Base-by-base conservation (phyloP, 23 tunicate genomes). In the Aplidium turbinatum region DNA sequence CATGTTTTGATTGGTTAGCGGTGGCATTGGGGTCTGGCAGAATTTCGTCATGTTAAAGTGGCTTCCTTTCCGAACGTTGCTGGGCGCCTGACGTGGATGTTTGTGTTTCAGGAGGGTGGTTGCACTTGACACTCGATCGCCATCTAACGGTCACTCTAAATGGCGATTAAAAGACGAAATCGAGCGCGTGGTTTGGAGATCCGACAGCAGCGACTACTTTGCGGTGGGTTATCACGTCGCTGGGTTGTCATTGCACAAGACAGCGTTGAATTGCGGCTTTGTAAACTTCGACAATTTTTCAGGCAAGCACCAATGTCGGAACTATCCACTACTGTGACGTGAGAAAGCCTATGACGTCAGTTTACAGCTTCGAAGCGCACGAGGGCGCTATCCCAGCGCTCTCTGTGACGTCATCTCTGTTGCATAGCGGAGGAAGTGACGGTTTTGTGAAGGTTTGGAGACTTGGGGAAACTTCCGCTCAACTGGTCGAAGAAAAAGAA, bases 401-500 rank as follows among this genome's bases (percentile, higher is more conserved):
- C 0, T 36, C 73, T 50, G 19, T 87, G 33, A 50, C 46, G 31
- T 48, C 72, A 33, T 60, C 65, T 5, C 55, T 54, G 25, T 66
- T 87, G n/a, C 38, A 39, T 36, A 80, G 77, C 38, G 83, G 73
- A 3, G 80, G 86, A 0, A 87, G 86, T 38, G 95, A 87, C 67
- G 86, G 86, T 2, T 22, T 68, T 33, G 54, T 73, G 0, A 87
- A 87, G 38, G n/a, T 68, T 19, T 87, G 95, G 95, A 63, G 67
- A n/a, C 2, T 87, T 4, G 57, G 35, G n/a, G 53, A 22, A 7
- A 40, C 33, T 24, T 13, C 40, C 6, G 60, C 74, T 9, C 36
- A 45, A 0, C 21, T 74, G 58, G 51, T 47, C 2, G 20, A 29
- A 25, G 78, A 74, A 35, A 80, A 68, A 40, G 46, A 74, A 45